phyloP scores from a whole-genome alignment of 2,888 invertebrate genomes.

The Nomada ruficornis region DNA sequence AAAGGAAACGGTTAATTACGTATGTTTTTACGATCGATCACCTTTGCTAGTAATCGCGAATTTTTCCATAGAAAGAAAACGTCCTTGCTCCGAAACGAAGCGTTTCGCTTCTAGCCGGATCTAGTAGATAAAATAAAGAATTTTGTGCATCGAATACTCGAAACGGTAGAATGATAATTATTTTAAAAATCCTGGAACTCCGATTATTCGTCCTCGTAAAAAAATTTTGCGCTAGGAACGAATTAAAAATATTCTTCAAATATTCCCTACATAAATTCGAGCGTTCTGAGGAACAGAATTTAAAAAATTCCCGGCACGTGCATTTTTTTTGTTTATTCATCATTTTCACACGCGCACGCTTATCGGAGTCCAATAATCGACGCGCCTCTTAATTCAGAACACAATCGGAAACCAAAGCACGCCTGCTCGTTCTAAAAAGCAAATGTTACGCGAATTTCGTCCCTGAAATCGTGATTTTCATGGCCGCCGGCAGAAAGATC shows the following conservation, averaged over 20 bases:
- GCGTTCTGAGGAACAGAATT: too few species aligned
- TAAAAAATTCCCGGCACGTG: too few species aligned
- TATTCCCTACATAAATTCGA: too few species aligned
- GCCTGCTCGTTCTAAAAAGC: conserved; percentile 15
- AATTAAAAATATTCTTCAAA: too few species aligned
- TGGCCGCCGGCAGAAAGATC: conserved; percentile 10
- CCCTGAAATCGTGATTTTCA: neutral
- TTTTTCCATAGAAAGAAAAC: conserved; percentile 1
- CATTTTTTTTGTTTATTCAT: too few species aligned
- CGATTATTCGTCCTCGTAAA: too few species aligned
- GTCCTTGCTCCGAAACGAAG: neutral
- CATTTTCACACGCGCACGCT: neutral
- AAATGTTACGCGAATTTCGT: conserved; percentile 27
- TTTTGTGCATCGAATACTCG: too few species aligned
- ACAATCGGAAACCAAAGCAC: neutral
- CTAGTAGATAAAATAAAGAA: too few species aligned
- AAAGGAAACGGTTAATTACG: conserved; percentile 1
- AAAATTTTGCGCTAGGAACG: too few species aligned
- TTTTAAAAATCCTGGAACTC: too few species aligned
- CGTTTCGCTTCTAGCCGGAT: too few species aligned
- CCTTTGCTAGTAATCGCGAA: neutral
- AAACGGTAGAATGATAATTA: too few species aligned
- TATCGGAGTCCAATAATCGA: neutral
- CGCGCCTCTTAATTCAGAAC: neutral
- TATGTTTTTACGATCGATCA: neutral